Evolutionary conservation across 2,888 invertebrate genomes (phyloP).

Genomic region (Pandemis heparana): DNA sequence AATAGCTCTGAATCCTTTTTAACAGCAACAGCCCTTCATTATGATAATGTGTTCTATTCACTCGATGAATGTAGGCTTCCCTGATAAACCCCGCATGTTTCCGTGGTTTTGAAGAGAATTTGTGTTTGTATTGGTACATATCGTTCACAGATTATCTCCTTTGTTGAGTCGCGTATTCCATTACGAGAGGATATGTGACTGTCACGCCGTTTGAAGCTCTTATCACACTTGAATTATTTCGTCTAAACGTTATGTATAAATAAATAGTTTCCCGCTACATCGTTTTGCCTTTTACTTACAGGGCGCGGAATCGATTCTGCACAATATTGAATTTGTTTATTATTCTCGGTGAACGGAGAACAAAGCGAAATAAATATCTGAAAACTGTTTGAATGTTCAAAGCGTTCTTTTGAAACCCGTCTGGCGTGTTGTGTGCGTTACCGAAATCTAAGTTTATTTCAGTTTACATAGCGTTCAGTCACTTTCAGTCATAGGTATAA

Average conservation of each 20-base stretch:
- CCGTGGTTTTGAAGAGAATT: conserved; percentile 17
- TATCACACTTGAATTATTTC: conserved; percentile 11
- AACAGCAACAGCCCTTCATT: conserved; percentile 62
- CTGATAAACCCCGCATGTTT: conserved; percentile 13
- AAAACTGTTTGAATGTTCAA: conserved; percentile 8
- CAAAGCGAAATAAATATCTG: conserved; percentile 19
- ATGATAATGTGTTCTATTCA: conserved; percentile 69
- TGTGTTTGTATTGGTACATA: not conserved
- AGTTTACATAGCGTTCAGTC: too few relatives aligned
- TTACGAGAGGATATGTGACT: conserved; percentile 14
- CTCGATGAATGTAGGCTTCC: conserved; percentile 52
- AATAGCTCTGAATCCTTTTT: conserved; percentile 62
- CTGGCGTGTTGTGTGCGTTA: not conserved
- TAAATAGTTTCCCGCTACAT: not conserved
- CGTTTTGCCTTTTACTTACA: not conserved
- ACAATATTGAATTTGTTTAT: conserved; percentile 5
- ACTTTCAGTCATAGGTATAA: too few relatives aligned
- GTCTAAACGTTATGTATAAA: not conserved
- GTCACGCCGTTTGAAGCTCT: conserved; percentile 4
- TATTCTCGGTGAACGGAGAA: conserved; percentile 1
- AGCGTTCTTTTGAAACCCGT: not conserved
- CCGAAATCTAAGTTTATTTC: too few relatives aligned
- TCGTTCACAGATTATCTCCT: conserved; percentile 19
- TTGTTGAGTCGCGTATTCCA: conserved; percentile 16
- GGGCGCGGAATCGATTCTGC: not conserved